Evolutionary conservation across 1,140 invertebrate genomes (phyloP).

Genomic region (Penaeus japonicus): DNA sequence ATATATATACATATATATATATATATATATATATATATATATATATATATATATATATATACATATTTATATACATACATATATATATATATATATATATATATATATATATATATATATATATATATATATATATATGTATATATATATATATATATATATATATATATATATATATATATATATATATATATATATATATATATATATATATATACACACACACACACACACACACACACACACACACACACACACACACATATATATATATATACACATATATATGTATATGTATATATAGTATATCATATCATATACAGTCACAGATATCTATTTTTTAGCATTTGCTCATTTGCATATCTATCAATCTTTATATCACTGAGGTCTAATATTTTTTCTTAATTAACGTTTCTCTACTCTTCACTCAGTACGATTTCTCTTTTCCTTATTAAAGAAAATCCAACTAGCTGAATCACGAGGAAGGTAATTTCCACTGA

Average conservation of each 20-base stretch:
- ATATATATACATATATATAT: not conserved
- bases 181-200: not conserved
- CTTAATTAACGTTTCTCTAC: too few species aligned
- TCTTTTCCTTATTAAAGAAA: too few species aligned
- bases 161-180: not conserved
- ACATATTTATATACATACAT: not conserved
- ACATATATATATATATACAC: not conserved
- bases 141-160: not conserved
- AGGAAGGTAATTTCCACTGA: too few species aligned
- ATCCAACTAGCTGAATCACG: too few species aligned
- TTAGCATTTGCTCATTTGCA: not conserved
- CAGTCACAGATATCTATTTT: not conserved
- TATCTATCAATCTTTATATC: too few species aligned
- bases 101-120: slow-evolving; percentile 6
- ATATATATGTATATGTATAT: not conserved
- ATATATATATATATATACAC: not conserved
- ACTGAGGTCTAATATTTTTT: too few species aligned
- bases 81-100: not conserved
- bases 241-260: not conserved
- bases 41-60: not conserved
- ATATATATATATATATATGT: not conserved
- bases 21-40: slow-evolving; percentile 6
- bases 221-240: not conserved
- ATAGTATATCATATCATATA: not conserved
- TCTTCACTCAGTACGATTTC: too few species aligned